Evolutionary conservation across 2,888 invertebrate species (phyloP).

Genomic region (Pherbina coryleti): DNA sequence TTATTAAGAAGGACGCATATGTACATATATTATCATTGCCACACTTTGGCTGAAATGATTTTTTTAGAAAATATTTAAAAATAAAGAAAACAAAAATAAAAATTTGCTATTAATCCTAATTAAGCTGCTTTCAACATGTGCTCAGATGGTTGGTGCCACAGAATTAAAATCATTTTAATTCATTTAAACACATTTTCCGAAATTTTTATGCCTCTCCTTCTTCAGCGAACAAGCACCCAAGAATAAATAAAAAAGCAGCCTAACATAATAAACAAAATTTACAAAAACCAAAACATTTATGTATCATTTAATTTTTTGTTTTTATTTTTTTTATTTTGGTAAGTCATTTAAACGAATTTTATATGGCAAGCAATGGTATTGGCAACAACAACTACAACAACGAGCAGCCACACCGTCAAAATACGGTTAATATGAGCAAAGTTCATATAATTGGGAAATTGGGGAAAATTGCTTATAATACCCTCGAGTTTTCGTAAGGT

Average conservation of each 20-base stretch:
- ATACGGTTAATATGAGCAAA: not conserved
- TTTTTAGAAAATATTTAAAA: not conserved
- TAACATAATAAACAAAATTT: slow-evolving; percentile 35
- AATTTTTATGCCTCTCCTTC: too few species aligned
- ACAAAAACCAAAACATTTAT: slow-evolving; percentile 36
- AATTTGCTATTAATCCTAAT: slow-evolving; percentile 1
- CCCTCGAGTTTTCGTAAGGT: slow-evolving; percentile 11
- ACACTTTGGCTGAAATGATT: not conserved
- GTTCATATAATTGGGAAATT: slow-evolving; percentile 3
- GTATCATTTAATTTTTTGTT: slow-evolving; percentile 45
- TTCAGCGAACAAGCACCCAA: slow-evolving; percentile 1
- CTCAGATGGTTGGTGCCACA: not conserved
- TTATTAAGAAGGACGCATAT: too few species aligned
- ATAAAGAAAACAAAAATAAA: not conserved
- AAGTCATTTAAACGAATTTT: slow-evolving; percentile 50
- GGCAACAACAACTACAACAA: slow-evolving; percentile 16
- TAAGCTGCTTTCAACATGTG: slow-evolving; percentile 22
- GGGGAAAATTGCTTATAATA: slow-evolving; percentile 20
- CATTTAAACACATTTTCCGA: slow-evolving; percentile 18
- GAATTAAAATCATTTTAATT: slow-evolving; percentile 14
- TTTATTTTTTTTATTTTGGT: slow-evolving; percentile 28
- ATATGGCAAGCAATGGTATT: slow-evolving; percentile 52
- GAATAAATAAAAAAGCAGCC: not conserved
- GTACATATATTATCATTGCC: not conserved
- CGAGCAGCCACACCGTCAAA: slow-evolving; percentile 36